These are phyloP conservation scores for Pseudococcus longispinus DNA, from an alignment of 2,888 invertebrate genomes.

Conservation along the genomic window DNA sequence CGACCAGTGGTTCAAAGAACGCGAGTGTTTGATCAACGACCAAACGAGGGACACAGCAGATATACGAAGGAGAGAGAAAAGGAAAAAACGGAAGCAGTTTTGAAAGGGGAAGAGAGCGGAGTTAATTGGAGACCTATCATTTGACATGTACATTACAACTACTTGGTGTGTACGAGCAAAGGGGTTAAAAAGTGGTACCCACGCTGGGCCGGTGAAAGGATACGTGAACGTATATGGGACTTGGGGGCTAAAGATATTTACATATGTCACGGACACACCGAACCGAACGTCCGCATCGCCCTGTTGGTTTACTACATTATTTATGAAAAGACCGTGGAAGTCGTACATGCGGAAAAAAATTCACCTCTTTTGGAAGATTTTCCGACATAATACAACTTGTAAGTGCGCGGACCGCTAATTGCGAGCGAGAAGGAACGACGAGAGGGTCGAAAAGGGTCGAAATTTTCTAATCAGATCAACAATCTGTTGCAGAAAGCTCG, in stretches of 20 bases:
- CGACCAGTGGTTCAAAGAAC: background rate
- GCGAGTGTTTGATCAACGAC: background rate
- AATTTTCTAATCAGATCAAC: background rate
- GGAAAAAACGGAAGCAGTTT: background rate
- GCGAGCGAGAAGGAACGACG: background rate
- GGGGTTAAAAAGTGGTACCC: background rate
- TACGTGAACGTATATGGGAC: background rate
- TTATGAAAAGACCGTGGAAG: background rate
- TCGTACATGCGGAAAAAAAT: background rate
- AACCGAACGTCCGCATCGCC: background rate
- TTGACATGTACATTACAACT: background rate
- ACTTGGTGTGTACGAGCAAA: background rate
- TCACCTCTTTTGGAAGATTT: background rate
- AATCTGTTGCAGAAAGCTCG: background rate
- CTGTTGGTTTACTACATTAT: background rate
- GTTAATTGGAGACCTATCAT: constrained; percentile 11
- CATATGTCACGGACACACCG: background rate
- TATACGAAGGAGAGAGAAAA: background rate
- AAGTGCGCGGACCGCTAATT: background rate
- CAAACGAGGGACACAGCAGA: too few species aligned
- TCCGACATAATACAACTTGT: background rate
- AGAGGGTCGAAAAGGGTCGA: background rate
- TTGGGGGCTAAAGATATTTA: background rate
- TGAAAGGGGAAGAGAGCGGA: background rate
- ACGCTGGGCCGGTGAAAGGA: background rate